Evolutionary conservation across 2,888 invertebrate species (phyloP).

Genomic region (Caenorhabditis sp.): DNA sequence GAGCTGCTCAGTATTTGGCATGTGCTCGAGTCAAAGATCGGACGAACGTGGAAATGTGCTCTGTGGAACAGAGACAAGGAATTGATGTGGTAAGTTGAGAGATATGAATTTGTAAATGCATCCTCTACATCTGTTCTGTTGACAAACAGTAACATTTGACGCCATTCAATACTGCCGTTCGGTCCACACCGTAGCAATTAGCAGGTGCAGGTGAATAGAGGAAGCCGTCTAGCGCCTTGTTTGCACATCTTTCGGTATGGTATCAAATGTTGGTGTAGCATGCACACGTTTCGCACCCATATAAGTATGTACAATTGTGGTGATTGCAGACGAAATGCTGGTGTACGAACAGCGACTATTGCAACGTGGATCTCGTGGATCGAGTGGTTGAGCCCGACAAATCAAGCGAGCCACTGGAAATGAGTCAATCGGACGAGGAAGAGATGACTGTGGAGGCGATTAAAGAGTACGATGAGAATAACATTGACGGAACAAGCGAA

Average conservation of each 20-base stretch:
- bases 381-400: slow-evolving; percentile 1
- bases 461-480: slow-evolving; percentile 30
- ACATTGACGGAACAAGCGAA: background rate
- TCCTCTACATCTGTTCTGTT: slow-evolving; percentile 11
- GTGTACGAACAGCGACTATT: slow-evolving; percentile 35
- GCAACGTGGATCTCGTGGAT: slow-evolving; percentile 36
- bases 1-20: slow-evolving; percentile 1
- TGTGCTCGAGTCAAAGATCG: slow-evolving; percentile 13
- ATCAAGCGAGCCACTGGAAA: background rate
- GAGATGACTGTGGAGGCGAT: slow-evolving; percentile 25
- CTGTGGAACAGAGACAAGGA: background rate
- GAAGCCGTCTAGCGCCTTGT: slow-evolving; percentile 11
- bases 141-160: slow-evolving; percentile 6
- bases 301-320: slow-evolving; percentile 19
- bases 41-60: background rate
- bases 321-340: slow-evolving; percentile 41
- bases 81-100: slow-evolving; percentile 14
- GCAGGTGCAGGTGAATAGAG: slow-evolving; percentile 45
- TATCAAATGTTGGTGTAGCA: slow-evolving; percentile 51
- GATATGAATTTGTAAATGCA: too few relatives aligned
- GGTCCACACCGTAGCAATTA: slow-evolving; percentile 35
- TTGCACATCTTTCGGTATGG: slow-evolving; percentile 42
- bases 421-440: background rate
- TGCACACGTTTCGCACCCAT: slow-evolving; percentile 27
- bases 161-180: slow-evolving; percentile 11